phyloP scores from a whole-genome alignment of 1,140 invertebrate genomes.

The Lysiphlebus fabarum region DNA sequence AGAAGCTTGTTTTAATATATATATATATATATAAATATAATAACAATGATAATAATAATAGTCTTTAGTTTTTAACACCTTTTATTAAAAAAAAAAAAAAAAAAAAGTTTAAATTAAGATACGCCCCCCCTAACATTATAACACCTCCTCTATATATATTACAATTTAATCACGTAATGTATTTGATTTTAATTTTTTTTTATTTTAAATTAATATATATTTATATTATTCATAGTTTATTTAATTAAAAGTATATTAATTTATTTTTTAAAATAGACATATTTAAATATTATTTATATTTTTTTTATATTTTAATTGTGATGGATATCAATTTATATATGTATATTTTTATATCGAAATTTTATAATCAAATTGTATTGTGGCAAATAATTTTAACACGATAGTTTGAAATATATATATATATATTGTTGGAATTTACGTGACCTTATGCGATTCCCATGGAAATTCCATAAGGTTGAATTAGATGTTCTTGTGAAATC shows the following conservation, averaged over 20 bases:
- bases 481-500: slow-evolving; percentile 10
- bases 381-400: slow-evolving; percentile 11
- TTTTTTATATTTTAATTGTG: background rate
- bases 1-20: slow-evolving; percentile 28
- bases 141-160: too few species aligned
- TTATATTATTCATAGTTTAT: too few species aligned
- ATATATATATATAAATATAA: background rate
- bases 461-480: slow-evolving; percentile 8
- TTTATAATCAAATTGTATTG: background rate
- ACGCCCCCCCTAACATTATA: slow-evolving; percentile 7
- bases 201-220: too few species aligned
- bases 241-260: too few species aligned
- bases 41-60: too few species aligned
- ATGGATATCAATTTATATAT: background rate
- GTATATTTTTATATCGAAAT: slow-evolving; percentile 1
- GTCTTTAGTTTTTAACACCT: slow-evolving; percentile 13
- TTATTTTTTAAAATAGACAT: too few species aligned
- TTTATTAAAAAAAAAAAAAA: too few species aligned
- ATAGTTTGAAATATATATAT: slow-evolving; percentile 14
- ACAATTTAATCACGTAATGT: too few species aligned
- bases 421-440: slow-evolving; percentile 26
- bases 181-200: too few species aligned
- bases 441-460: slow-evolving; percentile 30
- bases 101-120: background rate
- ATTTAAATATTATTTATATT: too few species aligned